Conservation (phyloP, 92 coral and sea anemone genomes). For the Bergia sp. region DNA sequence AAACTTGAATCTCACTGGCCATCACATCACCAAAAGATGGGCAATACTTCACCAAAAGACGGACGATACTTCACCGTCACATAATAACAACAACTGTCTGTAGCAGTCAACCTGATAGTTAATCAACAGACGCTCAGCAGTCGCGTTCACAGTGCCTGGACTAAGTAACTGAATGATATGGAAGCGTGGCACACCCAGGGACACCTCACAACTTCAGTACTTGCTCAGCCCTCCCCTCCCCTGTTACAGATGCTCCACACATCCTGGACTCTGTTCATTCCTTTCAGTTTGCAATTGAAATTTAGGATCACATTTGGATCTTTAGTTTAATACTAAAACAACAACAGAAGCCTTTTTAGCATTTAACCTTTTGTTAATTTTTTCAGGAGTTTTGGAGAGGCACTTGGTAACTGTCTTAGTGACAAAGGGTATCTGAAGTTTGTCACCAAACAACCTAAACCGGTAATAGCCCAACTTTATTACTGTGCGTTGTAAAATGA, state of each 20-base stretch:
- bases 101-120: too few relatives aligned
- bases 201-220: not conserved
- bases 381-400: conserved; percentile 86
- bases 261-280: not conserved
- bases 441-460: conserved; percentile 80
- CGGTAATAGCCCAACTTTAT: conserved; percentile 36
- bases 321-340: not conserved
- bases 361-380: not conserved
- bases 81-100: too few relatives aligned
- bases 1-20: too few relatives aligned
- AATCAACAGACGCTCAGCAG: too few relatives aligned
- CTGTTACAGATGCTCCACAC: too few relatives aligned
- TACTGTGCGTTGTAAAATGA: too few relatives aligned
- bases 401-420: conserved; percentile 86
- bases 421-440: conserved; percentile 82
- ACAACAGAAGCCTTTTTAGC: not conserved
- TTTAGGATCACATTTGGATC: not conserved
- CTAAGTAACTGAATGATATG: too few relatives aligned
- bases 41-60: too few relatives aligned
- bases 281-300: not conserved
- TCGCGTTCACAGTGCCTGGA: too few relatives aligned
- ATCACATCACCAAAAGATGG: too few relatives aligned
- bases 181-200: not conserved
- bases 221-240: too few relatives aligned
- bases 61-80: too few relatives aligned